Base-by-base conservation (phyloP, 92 coral and sea anemone genomes). In the Heteractis magnifica region DNA sequence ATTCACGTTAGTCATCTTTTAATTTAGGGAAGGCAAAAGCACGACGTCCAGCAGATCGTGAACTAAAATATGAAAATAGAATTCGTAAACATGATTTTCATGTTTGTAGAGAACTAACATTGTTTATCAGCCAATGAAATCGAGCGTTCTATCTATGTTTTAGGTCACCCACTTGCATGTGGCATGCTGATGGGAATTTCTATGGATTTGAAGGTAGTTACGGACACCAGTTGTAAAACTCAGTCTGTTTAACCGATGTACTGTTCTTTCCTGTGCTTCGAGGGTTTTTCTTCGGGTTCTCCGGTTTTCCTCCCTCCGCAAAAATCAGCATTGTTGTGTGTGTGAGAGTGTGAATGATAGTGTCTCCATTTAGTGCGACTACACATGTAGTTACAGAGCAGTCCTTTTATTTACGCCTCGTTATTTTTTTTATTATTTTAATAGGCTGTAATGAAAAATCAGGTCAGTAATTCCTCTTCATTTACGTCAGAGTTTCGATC, bases 91-190 rank as follows among this genome's bases (percentile, higher is more conserved):
- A 10, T 10, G 64, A 58, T 34, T 34, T 34, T 34, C 44, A 34
- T 34, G 44, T 34, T 34, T 34, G 3, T 34, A 34, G 2, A 34
- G 44, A 34, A 34, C n/a, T n/a, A n/a, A 58, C 6, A 3, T 58
- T 58, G 64, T 15, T 12, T 58, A 12, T 58, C 3, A 58, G 64
- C 64, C 64, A 58, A 58, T 58, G 16, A 13, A 56, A 56, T 4
- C 16, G 64, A 20, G 16, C 10, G 21, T 15, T 64, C 2, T 15
- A 44, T 70, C 56, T 48, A 19, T 10, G 44, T 80, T 53, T 8
- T 49, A 94, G 98, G 62, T 94, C 98, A 41, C 98, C 98, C 44
- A 87, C 92, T 7, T 91, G 92, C 73, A 91, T 94, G 93, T 94
- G 98, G 98, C 56, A 89, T 60, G 94, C 88, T 55, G 98, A 94